Evolutionary conservation across 2,888 invertebrate species (phyloP), one percentile per base, ranked within the genome.

Genomic region (Pseudanteris insignis): DNA sequence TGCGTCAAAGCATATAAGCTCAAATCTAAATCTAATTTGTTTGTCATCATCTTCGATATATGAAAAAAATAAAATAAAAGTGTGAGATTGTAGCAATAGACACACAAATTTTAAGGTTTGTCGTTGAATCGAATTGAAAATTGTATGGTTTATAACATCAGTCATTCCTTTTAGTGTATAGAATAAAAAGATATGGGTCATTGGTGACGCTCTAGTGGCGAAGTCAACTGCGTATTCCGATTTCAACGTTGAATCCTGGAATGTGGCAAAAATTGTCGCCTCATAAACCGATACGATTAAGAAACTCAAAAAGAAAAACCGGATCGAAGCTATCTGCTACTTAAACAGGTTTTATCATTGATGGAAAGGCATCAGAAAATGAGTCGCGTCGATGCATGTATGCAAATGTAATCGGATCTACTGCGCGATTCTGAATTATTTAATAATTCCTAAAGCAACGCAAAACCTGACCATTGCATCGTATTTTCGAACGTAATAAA

Each of bases 301-400:
- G 47, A 46, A 26, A 36, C 24, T 41, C 36, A 44, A 48, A 21
- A 33, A 54, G 43, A 50, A 53, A 53, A 53, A 47, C 60, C 51
- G 37, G 48, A 47, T 53, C 48, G 48, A 43, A 44, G 30, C 30
- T 33, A 36, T 47, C 25, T 43, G 43, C 54, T 36, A 53, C 46
- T 47, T 53, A 48, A 60, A 48, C 48, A 53, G 59, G 59, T 59
- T 59, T 50, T 48, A 50, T 54, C 44, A 50, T 55, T 55, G 50
- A 61, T 61, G 55, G 54, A 50, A 55, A 55, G 55, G 32, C n/a
- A n/a, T n/a, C 51, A 46, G 41, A 54, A 53, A 46, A 53, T 41
- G 43, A 47, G 30, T 33, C 47, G 46, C 47, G 43, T 47, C 60
- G 60, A 60, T 54, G 60, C 54, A 61, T 40, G 44, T 61, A 61